Conservation (phyloP, 1,140 invertebrate genomes). For the Dreissena rostriformis region DNA sequence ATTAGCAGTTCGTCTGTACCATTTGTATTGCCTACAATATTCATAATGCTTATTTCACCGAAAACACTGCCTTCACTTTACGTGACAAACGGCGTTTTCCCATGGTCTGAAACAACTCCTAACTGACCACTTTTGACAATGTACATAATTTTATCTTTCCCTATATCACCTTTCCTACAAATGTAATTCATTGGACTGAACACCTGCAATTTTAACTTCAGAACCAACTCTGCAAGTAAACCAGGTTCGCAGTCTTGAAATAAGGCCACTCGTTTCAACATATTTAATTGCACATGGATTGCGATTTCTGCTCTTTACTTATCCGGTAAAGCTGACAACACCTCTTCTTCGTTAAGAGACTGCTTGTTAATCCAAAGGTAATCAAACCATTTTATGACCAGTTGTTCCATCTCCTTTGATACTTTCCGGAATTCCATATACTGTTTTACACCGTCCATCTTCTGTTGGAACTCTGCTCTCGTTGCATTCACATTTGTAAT, state of each 20-base stretch:
- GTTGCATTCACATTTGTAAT: slow-evolving; percentile 98
- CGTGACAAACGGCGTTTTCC: slow-evolving; percentile 70
- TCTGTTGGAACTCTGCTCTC: slow-evolving; percentile 95
- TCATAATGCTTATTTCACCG: slow-evolving; percentile 91
- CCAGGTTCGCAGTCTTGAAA: slow-evolving; percentile 98
- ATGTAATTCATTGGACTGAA: slow-evolving; percentile 98
- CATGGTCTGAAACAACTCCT: slow-evolving; percentile 74
- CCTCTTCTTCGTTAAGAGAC: slow-evolving; percentile 92
- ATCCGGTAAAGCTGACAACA: slow-evolving; percentile 87
- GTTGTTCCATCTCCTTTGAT: slow-evolving; percentile 91
- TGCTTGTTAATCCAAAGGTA: slow-evolving; percentile 95
- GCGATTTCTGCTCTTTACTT: slow-evolving; percentile 98
- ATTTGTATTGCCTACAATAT: slow-evolving; percentile 95
- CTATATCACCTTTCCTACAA: slow-evolving; percentile 88
- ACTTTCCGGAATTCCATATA: slow-evolving; percentile 96
- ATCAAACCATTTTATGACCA: slow-evolving; percentile 98
- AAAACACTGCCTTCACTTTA: slow-evolving; percentile 93
- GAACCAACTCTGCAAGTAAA: slow-evolving; percentile 93
- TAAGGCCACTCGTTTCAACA: slow-evolving; percentile 89
- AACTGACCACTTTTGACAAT: slow-evolving; percentile 76
- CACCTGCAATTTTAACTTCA: slow-evolving; percentile 95
- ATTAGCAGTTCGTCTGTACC: slow-evolving; percentile 94
- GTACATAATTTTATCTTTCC: slow-evolving; percentile 79
- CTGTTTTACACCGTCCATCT: slow-evolving; percentile 97
- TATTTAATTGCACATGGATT: slow-evolving; percentile 96